Conservation (phyloP, 1,140 invertebrate species). For the Zaprionus taronus region DNA sequence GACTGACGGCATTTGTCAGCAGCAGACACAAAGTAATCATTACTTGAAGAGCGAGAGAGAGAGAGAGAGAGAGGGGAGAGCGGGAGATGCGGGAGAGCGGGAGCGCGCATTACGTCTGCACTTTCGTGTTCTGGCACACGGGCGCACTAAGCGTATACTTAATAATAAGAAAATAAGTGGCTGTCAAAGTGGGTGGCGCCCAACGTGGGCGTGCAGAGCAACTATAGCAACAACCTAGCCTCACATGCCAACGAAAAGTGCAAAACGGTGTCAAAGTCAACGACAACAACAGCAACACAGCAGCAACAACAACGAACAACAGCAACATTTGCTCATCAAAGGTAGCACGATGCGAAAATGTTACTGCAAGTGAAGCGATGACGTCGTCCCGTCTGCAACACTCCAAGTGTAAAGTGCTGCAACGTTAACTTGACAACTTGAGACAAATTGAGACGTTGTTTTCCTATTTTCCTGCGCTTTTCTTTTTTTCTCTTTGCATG, state of each 20-base stretch:
- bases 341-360: slow-evolving; percentile 22
- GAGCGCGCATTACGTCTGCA: slow-evolving; percentile 51
- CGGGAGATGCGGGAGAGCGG: neutral
- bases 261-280: slow-evolving; percentile 81
- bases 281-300: slow-evolving; percentile 40
- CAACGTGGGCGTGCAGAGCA: neutral
- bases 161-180: slow-evolving; percentile 83
- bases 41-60: slow-evolving; percentile 42
- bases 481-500: slow-evolving; percentile 14
- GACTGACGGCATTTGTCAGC: slow-evolving; percentile 81
- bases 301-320: slow-evolving; percentile 17
- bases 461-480: slow-evolving; percentile 44
- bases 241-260: slow-evolving; percentile 74
- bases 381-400: slow-evolving; percentile 28
- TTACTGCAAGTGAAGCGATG: slow-evolving; percentile 38
- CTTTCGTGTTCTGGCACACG: slow-evolving; percentile 14
- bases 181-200: slow-evolving; percentile 58
- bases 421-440: slow-evolving; percentile 68
- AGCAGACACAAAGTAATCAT: slow-evolving; percentile 82
- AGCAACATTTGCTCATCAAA: slow-evolving; percentile 39
- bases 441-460: slow-evolving; percentile 79
- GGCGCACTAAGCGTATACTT: slow-evolving; percentile 76
- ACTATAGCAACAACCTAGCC: slow-evolving; percentile 10
- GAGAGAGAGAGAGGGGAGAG: no score
- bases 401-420: slow-evolving; percentile 50